phyloP scores from a whole-genome alignment of 2,797 vertebrate species.

The Lacerta bilineata region DNA sequence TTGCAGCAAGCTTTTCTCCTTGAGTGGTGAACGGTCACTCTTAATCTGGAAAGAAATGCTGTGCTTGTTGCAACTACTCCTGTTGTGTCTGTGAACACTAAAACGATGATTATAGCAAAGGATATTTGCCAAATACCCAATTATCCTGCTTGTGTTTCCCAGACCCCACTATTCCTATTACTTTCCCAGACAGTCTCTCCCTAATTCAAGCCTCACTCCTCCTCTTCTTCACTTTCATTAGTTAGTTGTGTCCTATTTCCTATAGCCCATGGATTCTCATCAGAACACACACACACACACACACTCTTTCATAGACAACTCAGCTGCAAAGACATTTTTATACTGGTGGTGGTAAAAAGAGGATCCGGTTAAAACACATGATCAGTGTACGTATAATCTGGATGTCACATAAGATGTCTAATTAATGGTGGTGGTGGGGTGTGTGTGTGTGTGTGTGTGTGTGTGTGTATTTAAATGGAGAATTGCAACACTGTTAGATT shows the following conservation, averaged over 20 bases:
- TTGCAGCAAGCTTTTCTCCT: conserved; percentile 48
- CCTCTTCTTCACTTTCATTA: conserved; percentile 47
- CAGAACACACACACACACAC: neutral
- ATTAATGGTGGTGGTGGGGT: neutral
- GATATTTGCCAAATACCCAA: conserved; percentile 63
- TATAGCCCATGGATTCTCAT: neutral
- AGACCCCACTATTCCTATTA: conserved; percentile 41
- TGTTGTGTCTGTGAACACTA: conserved; percentile 54
- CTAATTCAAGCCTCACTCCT: neutral
- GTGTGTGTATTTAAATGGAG: neutral
- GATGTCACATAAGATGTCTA: neutral
- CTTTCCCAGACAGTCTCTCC: neutral
- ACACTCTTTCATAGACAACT: neutral
- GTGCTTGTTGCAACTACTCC: conserved; percentile 45
- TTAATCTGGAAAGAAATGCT: conserved; percentile 52
- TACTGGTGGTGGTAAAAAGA: neutral
- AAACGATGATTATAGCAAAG: conserved; percentile 63
- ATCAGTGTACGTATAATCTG: neutral
- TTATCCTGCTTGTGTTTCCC: conserved; percentile 51
- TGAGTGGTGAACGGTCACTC: conserved; percentile 49
- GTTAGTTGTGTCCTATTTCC: conserved; percentile 42
- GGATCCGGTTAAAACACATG: neutral
- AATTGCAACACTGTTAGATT: neutral
- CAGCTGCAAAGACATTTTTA: neutral
- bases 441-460: too few species aligned